A percentile compares a stretch with the other conserved stretches of the same genome.
Conservation (phyloP, 2,113 vertebrate genomes). For the Tangachromis dhanisi region DNA sequence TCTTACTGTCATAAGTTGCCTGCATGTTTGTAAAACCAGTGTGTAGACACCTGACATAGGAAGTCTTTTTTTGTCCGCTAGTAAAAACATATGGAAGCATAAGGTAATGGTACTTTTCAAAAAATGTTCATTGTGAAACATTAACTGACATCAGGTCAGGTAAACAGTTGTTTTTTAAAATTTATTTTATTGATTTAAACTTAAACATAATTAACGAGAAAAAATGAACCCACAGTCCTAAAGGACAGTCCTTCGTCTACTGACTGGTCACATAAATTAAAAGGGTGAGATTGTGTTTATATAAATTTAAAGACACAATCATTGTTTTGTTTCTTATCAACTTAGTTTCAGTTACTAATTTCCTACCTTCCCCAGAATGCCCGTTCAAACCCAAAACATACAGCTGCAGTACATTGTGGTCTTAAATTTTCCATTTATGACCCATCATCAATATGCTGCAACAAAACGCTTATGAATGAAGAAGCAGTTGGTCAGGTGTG, state of each 20-base stretch:
- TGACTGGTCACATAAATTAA: neutral
- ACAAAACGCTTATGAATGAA: accelerated
- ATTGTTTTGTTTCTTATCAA: neutral
- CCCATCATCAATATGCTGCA: neutral
- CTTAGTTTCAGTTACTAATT: neutral
- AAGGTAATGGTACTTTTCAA: neutral
- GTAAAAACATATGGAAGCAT: neutral
- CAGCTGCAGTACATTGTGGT: accelerated
- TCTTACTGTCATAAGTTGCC: neutral
- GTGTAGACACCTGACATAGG: neutral
- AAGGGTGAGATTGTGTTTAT: neutral
- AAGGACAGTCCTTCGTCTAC: neutral
- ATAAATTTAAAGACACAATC: neutral
- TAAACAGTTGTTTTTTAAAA: neutral
- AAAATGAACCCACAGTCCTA: neutral
- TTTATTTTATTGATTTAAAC: neutral
- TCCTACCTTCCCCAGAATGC: neutral
- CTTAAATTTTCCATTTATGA: neutral
- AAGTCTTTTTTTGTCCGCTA: neutral
- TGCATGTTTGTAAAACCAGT: neutral
- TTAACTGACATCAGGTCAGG: neutral
- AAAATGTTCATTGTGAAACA: neutral
- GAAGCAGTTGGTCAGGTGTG: neutral
- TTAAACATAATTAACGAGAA: neutral
- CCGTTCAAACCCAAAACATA: neutral